Percentiles rank a stretch among this genome's conserved stretches.
phyloP scores from a whole-genome alignment of 2,888 invertebrate genomes.

The Epinotia ramella region DNA sequence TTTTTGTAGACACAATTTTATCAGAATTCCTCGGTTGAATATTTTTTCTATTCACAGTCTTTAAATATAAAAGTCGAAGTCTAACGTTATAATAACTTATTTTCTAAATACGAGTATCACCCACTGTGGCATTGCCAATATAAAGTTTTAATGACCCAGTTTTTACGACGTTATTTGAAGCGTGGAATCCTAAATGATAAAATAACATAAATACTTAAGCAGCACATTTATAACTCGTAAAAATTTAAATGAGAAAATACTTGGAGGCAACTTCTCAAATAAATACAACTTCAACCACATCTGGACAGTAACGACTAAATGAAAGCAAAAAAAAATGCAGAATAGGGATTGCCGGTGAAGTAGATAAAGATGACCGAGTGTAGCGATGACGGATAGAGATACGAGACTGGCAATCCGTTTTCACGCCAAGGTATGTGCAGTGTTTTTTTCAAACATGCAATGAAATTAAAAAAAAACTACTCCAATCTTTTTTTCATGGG shows the following conservation, averaged over 20 bases:
- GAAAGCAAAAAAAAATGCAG: too few relatives aligned
- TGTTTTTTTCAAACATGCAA: too few relatives aligned
- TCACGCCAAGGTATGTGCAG: too few relatives aligned
- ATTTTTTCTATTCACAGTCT: not conserved
- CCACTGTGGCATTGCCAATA: slow-evolving; percentile 1
- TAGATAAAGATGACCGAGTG: too few relatives aligned
- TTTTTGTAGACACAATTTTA: not conserved
- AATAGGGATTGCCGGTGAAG: too few relatives aligned
- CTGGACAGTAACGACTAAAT: not conserved
- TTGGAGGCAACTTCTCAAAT: not conserved
- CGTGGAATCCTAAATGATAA: slow-evolving; percentile 21
- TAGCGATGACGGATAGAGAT: too few relatives aligned
- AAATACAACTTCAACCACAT: not conserved
- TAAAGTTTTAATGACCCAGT: slow-evolving; percentile 15
- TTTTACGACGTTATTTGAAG: slow-evolving; percentile 23
- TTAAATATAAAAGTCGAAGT: not conserved
- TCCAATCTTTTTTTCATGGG: too few relatives aligned
- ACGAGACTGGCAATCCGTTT: too few relatives aligned
- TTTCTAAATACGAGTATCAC: not conserved
- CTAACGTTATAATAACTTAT: not conserved
- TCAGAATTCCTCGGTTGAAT: not conserved
- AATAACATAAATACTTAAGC: slow-evolving; percentile 20
- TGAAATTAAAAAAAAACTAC: too few relatives aligned
- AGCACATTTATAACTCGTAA: slow-evolving; percentile 25
- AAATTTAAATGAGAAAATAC: slow-evolving; percentile 8